Conservation (phyloP, 2,113 vertebrate species). For the Thunnus thynnus region DNA sequence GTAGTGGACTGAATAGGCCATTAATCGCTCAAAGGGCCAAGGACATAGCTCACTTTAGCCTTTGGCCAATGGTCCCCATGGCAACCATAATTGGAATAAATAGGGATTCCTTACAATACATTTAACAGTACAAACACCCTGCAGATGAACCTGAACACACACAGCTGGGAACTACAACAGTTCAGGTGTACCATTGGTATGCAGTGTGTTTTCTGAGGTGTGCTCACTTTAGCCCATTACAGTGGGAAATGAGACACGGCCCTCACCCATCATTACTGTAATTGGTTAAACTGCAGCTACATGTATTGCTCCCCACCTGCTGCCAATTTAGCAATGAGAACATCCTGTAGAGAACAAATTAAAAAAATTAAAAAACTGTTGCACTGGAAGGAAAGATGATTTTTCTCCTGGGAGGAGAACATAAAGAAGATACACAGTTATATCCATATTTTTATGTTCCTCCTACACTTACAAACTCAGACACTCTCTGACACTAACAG, state of each 20-base stretch:
- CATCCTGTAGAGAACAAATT: neutral
- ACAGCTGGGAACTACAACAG: neutral
- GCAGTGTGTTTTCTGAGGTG: slow-evolving; percentile 39
- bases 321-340: slow-evolving; percentile 50
- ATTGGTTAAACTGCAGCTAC: slow-evolving; percentile 62
- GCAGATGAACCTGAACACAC: neutral
- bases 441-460: slow-evolving; percentile 11
- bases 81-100: slow-evolving; percentile 50
- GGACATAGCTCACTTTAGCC: slow-evolving; percentile 38
- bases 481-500: neutral
- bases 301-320: slow-evolving; percentile 56
- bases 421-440: neutral
- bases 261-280: slow-evolving; percentile 66
- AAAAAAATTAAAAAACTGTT: neutral
- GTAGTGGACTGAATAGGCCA: slow-evolving; percentile 3
- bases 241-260: slow-evolving; percentile 48
- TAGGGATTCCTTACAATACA: slow-evolving; percentile 6
- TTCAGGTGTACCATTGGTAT: slow-evolving; percentile 57
- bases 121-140: neutral
- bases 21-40: slow-evolving; percentile 41
- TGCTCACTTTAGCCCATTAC: slow-evolving; percentile 52
- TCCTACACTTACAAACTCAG: neutral
- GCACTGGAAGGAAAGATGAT: neutral
- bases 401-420: slow-evolving; percentile 8
- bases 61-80: slow-evolving; percentile 36